Conservation (phyloP, 1,140 invertebrate genomes). For the Chlorops oryzae region DNA sequence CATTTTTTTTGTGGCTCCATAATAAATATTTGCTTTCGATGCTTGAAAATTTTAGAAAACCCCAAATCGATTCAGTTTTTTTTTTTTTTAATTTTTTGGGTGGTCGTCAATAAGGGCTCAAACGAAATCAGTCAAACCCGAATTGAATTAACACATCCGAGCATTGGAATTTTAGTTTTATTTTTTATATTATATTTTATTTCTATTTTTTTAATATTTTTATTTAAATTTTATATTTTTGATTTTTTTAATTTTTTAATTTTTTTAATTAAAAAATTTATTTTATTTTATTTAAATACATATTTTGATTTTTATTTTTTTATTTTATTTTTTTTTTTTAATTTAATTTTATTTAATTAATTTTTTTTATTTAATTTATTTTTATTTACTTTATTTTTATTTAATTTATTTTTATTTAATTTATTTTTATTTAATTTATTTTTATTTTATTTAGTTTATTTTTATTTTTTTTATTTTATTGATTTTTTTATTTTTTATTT, state of each 20-base stretch:
- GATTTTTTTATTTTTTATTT: background rate
- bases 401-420: background rate
- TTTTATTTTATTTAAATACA: background rate
- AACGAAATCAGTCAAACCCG: too few relatives aligned
- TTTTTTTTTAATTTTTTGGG: too few relatives aligned
- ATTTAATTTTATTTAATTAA: background rate
- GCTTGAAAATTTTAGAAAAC: background rate
- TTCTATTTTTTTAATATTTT: background rate
- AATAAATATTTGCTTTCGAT: too few relatives aligned
- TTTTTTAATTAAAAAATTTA: background rate
- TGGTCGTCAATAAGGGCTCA: too few relatives aligned
- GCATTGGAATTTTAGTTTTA: too few relatives aligned
- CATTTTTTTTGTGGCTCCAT: too few relatives aligned
- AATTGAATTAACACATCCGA: too few relatives aligned
- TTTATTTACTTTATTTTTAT: background rate
- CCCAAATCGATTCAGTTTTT: background rate
- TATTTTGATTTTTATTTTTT: background rate
- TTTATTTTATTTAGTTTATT: background rate
- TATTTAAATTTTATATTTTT: background rate
- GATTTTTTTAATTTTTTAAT: background rate
- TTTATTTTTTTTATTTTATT: background rate
- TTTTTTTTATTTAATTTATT: constrained; percentile 2
- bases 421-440: background rate
- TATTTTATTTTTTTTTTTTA: constrained; percentile 3
- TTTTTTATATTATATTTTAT: background rate